Conservation (phyloP, 2,888 invertebrate species). For the Hypercompe scribonia region DNA sequence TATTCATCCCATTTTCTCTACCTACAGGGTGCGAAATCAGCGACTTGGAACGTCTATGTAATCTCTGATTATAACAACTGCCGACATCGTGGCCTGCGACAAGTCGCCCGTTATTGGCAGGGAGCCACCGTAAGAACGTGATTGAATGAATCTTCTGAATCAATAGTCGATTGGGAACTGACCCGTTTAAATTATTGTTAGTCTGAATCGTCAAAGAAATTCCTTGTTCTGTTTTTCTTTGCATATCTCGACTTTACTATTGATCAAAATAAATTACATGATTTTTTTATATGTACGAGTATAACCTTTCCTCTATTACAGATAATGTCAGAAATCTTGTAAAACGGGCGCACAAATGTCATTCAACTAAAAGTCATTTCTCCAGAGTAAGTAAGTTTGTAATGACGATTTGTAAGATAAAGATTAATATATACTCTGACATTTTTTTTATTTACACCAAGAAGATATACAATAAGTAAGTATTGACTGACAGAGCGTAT, state of each 20-base stretch:
- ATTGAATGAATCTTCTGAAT: slow-evolving; percentile 17
- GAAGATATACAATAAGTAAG: no score
- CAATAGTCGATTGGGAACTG: slow-evolving; percentile 17
- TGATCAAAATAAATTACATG: background rate
- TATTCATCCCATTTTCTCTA: background rate
- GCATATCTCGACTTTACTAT: background rate
- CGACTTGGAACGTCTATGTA: slow-evolving; percentile 11
- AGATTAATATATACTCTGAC: no score
- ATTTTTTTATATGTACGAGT: background rate
- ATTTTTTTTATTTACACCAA: no score
- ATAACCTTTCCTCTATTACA: no score
- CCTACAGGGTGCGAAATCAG: slow-evolving; percentile 10
- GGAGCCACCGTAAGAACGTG: slow-evolving; percentile 14
- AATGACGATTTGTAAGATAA: no score
- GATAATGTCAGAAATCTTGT: no score
- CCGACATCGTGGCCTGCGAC: slow-evolving; percentile 8
- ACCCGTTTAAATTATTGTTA: slow-evolving; percentile 4
- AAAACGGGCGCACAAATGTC: no score
- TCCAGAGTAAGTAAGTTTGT: no score
- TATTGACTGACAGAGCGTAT: no score
- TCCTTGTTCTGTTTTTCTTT: background rate
- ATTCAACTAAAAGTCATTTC: no score
- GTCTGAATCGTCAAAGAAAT: slow-evolving; percentile 5
- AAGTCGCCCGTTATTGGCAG: slow-evolving; percentile 18
- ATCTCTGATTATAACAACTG: slow-evolving; percentile 19